Evolutionary conservation across 2,888 invertebrate species (phyloP), one percentile per base, ranked within the genome.

Genomic region (Netelia melanura): DNA sequence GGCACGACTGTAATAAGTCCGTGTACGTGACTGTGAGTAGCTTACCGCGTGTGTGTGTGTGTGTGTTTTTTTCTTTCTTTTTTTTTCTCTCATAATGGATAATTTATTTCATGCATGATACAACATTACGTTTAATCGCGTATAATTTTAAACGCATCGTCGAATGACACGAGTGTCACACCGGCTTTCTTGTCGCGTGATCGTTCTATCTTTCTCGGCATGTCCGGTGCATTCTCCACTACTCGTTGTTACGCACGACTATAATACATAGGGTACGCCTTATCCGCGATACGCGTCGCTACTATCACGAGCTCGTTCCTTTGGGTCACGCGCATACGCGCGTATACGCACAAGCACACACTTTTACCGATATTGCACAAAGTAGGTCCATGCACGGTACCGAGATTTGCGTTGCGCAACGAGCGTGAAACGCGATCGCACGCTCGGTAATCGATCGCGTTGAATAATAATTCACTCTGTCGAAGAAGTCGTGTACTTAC

Each of bases 401-500:
- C 72, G 44, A 81, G 70, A 77, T 77, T 84, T 48, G 38, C 44
- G 71, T 81, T 84, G 72, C 77, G 81, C 77, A 84, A 84, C 61
- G 67, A 81, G 77, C 67, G 81, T 68, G 80, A 80, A 84, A 77
- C 76, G 76, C 77, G 68, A 81, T 75, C 77, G 61, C 62, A 76
- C 80, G 72, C 68, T 84, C 77, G 81, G 80, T 82, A 87, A 87
- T 87, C 82, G 80, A 82, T 86, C 75, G 77, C 77, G 80, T 86
- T 86, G 87, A 84, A 87, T 87, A 84, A 87, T 82, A 80, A 84
- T 84, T 65, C 44, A 80, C 54, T 48, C 61, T 21, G 67, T 17
- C 54, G 25, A 43, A 52, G 43, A 25, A 75, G 44, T 65, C 56
- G 44, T 48, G 30, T 74, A 21, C 21, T 21, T 21, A 64, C 38